Conservation (phyloP, 2,797 vertebrate genomes). For the Pogoniulus pusillus region DNA sequence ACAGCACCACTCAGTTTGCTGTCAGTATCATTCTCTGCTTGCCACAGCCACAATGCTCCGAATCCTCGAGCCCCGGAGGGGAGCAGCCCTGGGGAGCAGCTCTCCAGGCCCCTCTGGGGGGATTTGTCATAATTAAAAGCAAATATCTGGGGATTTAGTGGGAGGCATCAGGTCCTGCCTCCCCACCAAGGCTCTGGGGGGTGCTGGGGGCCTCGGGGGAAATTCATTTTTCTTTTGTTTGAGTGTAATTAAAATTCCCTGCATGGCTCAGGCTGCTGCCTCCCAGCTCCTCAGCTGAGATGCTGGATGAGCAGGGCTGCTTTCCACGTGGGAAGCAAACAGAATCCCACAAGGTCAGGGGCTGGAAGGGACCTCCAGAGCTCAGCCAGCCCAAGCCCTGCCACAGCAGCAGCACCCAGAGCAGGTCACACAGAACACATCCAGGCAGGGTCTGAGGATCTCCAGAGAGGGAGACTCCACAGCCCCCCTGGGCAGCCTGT, state of each 20-base stretch:
- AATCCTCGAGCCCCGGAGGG: neutral
- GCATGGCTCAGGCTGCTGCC: neutral
- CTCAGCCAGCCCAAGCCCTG: too few relatives aligned
- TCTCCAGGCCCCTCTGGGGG: neutral
- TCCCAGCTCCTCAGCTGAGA: neutral
- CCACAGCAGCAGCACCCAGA: too few relatives aligned
- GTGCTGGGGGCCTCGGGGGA: neutral
- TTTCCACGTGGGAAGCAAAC: neutral
- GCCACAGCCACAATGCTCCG: neutral
- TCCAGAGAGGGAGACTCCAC: too few relatives aligned
- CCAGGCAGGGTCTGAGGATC: too few relatives aligned
- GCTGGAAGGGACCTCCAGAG: too few relatives aligned
- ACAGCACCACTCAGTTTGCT: too few relatives aligned
- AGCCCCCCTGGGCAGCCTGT: too few relatives aligned
- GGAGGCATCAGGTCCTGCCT: neutral
- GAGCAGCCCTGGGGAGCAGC: neutral
- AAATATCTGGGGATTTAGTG: constrained; percentile 40
- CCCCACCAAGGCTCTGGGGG: neutral
- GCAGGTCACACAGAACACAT: too few relatives aligned
- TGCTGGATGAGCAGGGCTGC: neutral
- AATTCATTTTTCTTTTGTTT: constrained; percentile 31
- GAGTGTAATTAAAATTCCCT: constrained; percentile 41
- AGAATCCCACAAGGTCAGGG: too few relatives aligned
- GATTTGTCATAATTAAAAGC: constrained; percentile 52
- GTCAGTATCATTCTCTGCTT: neutral